Evolutionary conservation across 2,113 vertebrate genomes (phyloP), one percentile per base, ranked within the genome.

Genomic region (Pygoscelis antarcticus): DNA sequence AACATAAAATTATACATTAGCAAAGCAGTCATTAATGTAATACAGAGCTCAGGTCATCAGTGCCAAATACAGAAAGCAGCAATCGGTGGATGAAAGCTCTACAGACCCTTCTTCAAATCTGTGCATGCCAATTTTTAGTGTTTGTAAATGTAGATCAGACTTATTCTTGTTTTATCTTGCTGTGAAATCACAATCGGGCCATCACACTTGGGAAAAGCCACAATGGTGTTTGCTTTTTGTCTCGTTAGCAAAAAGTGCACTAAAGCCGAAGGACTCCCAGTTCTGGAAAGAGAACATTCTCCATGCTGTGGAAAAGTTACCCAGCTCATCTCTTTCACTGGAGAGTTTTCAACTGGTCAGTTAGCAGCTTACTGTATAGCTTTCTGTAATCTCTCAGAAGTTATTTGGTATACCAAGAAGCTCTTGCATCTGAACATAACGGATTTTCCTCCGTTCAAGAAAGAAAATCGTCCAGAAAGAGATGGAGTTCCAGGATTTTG

Each of bases 241-340:
- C 30, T 61, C 2, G 0, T 32, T 52, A 79, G 14, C 6, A 42
- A 64, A 81, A 78, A 4, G 10, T 44, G 4, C 1, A 0, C 8
- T 72, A 70, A 23, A 65, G 9, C 14, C 36, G 29, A 70, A 42
- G 16, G 16, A 38, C 15, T 34, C 11, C 7, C 7, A 11, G 11
- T 74, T 84, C 58, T 34, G 20, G 14, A 83, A 86, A 89, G 77
- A 22, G 8, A 71, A 4, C 8, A 51, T 23, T 61, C 32, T 55
- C 22, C 9, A 3, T 15, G 13, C 17, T 72, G 17, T 49, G 16
- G n/a, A 29, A 44, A 85, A 80, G 16, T 57, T 72, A 65, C 7
- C 13, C 23, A 51, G 15, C 11, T 68, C 4, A 4, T 30, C 8
- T 47, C 11, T 58, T 75, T 68, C 29, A 40, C 26, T 88, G 10